Percentiles rank a stretch among this genome's conserved stretches.
These are phyloP conservation scores for Mya arenaria DNA, from an alignment of 1,140 invertebrate genomes.

Conservation along the genomic window DNA sequence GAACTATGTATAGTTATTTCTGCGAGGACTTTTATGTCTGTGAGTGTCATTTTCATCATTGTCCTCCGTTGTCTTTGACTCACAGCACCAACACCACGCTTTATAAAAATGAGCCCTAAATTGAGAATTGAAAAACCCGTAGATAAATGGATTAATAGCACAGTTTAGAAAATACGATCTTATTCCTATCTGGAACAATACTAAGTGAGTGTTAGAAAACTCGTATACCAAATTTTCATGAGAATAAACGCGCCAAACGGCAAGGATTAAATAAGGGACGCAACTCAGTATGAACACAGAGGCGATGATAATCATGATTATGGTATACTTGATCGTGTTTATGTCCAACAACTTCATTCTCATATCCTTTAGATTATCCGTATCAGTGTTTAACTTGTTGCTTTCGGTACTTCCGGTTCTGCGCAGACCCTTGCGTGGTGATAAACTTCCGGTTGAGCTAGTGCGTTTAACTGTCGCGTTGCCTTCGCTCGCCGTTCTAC, in stretches of 20 bases:
- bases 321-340: constrained; percentile 42
- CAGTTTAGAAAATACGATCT: constrained; percentile 52
- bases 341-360: constrained; percentile 50
- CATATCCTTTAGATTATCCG: constrained; percentile 45
- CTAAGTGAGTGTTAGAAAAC: constrained; percentile 9
- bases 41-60: too few relatives aligned
- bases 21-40: too few relatives aligned
- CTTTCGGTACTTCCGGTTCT: constrained; percentile 42
- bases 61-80: too few relatives aligned
- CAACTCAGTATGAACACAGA: constrained; percentile 53
- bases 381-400: constrained; percentile 31
- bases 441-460: not conserved
- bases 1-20: too few relatives aligned
- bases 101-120: constrained; percentile 45
- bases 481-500: constrained; percentile 28
- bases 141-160: constrained; percentile 51
- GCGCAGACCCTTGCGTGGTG: constrained; percentile 16
- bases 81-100: too few relatives aligned
- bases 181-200: constrained; percentile 36
- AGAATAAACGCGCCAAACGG: constrained; percentile 35
- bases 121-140: constrained; percentile 55
- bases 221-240: constrained; percentile 36
- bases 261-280: too few relatives aligned
- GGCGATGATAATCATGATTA: constrained; percentile 52
- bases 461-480: constrained; percentile 16